Conservation (phyloP, 2,797 vertebrate species). For the Enteromius fasciolatus region DNA sequence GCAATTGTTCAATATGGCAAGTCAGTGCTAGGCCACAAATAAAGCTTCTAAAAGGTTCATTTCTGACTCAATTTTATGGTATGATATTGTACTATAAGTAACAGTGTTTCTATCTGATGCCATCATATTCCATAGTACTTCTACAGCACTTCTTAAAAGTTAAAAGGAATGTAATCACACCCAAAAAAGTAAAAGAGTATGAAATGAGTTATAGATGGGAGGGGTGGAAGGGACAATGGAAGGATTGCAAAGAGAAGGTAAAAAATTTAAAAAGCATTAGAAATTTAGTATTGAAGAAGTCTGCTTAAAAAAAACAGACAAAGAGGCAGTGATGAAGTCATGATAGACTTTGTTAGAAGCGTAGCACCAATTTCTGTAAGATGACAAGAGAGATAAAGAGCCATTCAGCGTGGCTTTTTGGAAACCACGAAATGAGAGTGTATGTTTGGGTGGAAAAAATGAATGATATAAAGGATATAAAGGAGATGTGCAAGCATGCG, state of each 20-base stretch:
- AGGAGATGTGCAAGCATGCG: conserved; percentile 2
- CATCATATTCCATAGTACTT: background rate
- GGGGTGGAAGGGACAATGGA: background rate
- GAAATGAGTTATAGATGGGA: background rate
- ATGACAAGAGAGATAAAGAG: conserved; percentile 49
- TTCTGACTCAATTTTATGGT: background rate
- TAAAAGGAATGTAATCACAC: background rate
- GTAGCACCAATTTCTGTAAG: conserved; percentile 56
- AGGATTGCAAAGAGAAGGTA: background rate
- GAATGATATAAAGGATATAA: conserved; percentile 21
- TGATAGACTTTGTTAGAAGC: conserved; percentile 38
- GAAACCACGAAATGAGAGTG: background rate
- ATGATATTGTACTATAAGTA: background rate
- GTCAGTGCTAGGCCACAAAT: background rate
- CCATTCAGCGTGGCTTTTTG: conserved; percentile 26
- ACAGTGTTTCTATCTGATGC: background rate
- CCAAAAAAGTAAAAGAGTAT: background rate
- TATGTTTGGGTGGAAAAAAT: conserved; percentile 19
- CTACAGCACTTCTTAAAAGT: background rate
- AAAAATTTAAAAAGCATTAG: conserved; percentile 15
- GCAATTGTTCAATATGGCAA: background rate
- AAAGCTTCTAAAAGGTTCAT: background rate
- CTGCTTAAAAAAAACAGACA: conserved; percentile 11
- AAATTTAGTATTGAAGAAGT: conserved; percentile 20
- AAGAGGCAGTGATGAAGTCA: conserved; percentile 55